Evolutionary conservation across 1,140 invertebrate species (phyloP).

Genomic region (Drosophila erecta): DNA sequence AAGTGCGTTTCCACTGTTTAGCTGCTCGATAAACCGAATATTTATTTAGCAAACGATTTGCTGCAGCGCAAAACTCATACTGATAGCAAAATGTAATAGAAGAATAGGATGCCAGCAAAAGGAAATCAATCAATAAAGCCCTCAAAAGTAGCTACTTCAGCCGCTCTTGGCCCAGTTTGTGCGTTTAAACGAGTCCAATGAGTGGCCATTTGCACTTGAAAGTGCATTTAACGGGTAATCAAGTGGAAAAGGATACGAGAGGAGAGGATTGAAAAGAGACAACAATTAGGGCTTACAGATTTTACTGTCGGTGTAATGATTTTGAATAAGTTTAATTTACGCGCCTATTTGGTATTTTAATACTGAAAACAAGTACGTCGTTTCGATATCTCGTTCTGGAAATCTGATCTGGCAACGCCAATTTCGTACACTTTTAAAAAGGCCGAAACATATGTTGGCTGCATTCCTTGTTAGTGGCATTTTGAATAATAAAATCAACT

Average conservation of each 20-base stretch:
- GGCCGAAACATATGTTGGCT: background rate
- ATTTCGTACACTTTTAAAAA: background rate
- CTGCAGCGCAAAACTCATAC: constrained; percentile 19
- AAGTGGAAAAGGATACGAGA: constrained; percentile 12
- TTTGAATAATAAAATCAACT: background rate
- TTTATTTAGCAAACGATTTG: constrained; percentile 4
- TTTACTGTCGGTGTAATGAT: no score
- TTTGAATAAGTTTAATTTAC: background rate
- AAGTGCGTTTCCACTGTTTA: constrained; percentile 19
- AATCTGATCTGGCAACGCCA: background rate
- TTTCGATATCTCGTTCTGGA: background rate
- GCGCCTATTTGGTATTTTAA: constrained; percentile 7
- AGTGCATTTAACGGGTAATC: background rate
- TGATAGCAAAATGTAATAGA: constrained; percentile 18
- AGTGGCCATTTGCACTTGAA: constrained; percentile 36
- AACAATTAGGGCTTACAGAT: background rate
- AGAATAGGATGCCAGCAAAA: background rate
- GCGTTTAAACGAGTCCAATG: constrained; percentile 29
- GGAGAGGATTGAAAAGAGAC: constrained; percentile 1
- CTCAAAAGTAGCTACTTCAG: constrained; percentile 24
- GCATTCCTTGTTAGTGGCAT: background rate
- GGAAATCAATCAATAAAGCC: constrained; percentile 59
- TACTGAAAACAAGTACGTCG: background rate
- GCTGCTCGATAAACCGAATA: constrained; percentile 2
- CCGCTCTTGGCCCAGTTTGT: constrained; percentile 54